Evolutionary conservation across 2,113 vertebrate species (phyloP).

Genomic region (Seriola quinqueradiata): DNA sequence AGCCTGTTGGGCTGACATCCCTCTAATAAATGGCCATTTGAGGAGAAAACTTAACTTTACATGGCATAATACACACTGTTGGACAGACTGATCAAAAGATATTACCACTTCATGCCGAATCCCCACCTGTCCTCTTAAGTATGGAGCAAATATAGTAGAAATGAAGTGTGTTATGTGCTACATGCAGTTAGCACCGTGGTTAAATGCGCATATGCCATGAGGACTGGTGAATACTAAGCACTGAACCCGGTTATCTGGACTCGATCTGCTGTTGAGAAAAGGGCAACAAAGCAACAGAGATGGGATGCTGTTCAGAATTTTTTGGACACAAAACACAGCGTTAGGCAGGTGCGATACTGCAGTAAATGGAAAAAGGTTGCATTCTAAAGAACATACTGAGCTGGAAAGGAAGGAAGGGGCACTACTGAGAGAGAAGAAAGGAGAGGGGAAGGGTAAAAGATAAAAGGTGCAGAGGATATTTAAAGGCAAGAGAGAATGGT

Average conservation of each 20-base stretch:
- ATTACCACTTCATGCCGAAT: not conserved
- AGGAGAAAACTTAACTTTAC: not conserved
- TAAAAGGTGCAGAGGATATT: constrained; percentile 10
- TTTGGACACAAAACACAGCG: not conserved
- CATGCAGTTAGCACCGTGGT: constrained; percentile 11
- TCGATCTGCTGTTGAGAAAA: constrained; percentile 15
- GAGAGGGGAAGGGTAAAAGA: not conserved
- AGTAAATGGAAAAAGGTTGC: not conserved
- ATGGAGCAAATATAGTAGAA: not conserved
- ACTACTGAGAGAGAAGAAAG: not conserved
- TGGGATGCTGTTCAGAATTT: constrained; percentile 7
- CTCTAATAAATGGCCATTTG: not conserved
- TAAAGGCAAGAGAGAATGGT: constrained; percentile 1
- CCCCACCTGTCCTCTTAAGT: not conserved
- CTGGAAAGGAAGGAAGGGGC: not conserved
- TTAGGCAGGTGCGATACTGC: constrained; percentile 8
- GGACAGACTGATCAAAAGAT: not conserved
- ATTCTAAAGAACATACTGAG: not conserved
- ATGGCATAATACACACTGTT: not conserved
- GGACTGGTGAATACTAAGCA: constrained; percentile 14
- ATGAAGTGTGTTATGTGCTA: not conserved
- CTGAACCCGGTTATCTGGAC: constrained; percentile 47
- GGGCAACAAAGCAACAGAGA: constrained; percentile 24
- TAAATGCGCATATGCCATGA: constrained; percentile 19
- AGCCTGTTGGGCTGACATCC: not conserved